Base-by-base conservation (phyloP, 2,888 invertebrate species). In the Drosophila anceps region DNA sequence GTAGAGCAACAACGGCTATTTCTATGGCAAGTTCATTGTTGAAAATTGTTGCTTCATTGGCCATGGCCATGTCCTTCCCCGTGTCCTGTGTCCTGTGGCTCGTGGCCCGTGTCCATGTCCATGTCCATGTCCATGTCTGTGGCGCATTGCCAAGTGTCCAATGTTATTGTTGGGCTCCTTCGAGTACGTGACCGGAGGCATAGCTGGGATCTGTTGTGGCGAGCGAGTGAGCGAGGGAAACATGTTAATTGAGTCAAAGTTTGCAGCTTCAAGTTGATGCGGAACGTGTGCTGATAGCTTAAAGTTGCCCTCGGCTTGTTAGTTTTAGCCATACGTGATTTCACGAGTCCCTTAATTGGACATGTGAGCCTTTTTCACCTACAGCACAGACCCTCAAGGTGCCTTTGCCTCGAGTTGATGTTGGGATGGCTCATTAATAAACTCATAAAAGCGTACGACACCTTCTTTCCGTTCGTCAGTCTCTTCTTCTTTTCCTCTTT, bases 161-260 rank as follows among this genome's bases (percentile, higher is more conserved):
- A 73, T 65, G 68, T 79, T 71, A 75, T 79, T 64, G 71, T 71
- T 75, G 68, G 54, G 33, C 31, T 61, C 44, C n/a, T 24, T 37
- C 35, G 27, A 44, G 80, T 82, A 81, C 81, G 81, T 81, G 81
- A 82, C 80, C 64, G 66, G 71, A 48, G 69, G 64, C 66, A 13
- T 15, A 48, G 65, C n/a, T 35, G 60, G 29, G 53, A 53, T 44
- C 37, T 41, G 59, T 13, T 35, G 46, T 8, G 18, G 63, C 24
- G 35, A 37, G n/a, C 10, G 27, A 46, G 27, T 9, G 44, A 44
- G 13, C 13, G 24, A 44, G 57, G 39, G 63, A 58, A 75, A 84
- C 83, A 87, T 83, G 83, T 87, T 83, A 83, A 83, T 83, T 86
- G 83, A 87, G 87, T 83, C 72, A 76, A 84, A 86, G 83, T 82